phyloP scores from a whole-genome alignment of 2,888 invertebrate genomes.

The Ischnura elegans region DNA sequence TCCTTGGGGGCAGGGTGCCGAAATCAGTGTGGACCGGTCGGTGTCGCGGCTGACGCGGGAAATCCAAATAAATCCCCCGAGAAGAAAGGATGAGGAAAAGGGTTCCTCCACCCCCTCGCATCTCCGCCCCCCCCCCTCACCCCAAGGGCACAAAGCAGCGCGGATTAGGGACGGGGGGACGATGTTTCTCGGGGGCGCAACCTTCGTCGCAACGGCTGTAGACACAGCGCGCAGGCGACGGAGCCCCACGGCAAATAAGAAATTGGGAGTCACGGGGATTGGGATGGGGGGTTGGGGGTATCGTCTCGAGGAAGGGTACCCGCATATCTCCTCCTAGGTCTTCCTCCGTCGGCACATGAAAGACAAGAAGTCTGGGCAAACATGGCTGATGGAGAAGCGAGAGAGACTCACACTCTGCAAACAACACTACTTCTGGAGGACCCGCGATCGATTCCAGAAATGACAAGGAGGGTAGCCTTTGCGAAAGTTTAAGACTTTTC shows the following conservation, averaged over 20 bases:
- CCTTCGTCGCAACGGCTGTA: background rate
- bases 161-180: background rate
- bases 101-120: too few relatives aligned
- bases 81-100: too few relatives aligned
- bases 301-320: background rate
- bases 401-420: background rate
- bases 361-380: conserved; percentile 66
- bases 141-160: background rate
- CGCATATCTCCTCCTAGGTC: too few relatives aligned
- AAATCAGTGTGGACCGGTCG: background rate
- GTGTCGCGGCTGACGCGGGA: background rate
- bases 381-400: background rate
- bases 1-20: background rate
- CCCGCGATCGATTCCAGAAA: background rate
- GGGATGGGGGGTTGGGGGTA: background rate
- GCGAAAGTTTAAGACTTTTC: too few relatives aligned
- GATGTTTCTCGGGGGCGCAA: background rate
- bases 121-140: background rate
- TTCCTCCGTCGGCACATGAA: conserved; percentile 44
- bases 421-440: background rate
- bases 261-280: background rate
- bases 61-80: conserved; percentile 11
- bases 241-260: background rate
- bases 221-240: background rate
- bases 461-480: background rate